phyloP scores from a whole-genome alignment of 1,140 invertebrate species.

The Drosophila kepulauana region DNA sequence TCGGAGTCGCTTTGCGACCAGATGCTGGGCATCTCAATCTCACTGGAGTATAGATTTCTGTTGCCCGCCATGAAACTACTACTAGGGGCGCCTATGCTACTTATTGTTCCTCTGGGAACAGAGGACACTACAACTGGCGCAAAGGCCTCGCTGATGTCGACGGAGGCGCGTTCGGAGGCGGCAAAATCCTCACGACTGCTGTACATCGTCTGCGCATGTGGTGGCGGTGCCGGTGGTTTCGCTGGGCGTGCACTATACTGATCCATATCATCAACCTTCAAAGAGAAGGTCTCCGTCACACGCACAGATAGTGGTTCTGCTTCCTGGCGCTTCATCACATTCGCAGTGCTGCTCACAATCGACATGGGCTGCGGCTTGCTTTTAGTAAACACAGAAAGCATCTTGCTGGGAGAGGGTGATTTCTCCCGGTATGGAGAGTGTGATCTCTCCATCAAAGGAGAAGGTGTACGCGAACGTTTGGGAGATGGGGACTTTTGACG shows the following conservation, averaged over 20 bases:
- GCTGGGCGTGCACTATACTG: conserved; percentile 68
- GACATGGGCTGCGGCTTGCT: conserved; percentile 64
- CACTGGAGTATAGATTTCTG: conserved; percentile 71
- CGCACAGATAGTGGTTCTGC: conserved; percentile 70
- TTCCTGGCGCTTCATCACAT: conserved; percentile 64
- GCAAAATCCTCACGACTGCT: conserved; percentile 78
- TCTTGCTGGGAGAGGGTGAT: conserved; percentile 63
- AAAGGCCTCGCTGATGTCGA: conserved; percentile 71
- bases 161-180: conserved; percentile 60
- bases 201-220: conserved; percentile 66
- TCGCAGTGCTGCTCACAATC: conserved; percentile 52
- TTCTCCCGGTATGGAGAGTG: conserved; percentile 51
- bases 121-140: conserved; percentile 71
- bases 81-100: conserved; percentile 43
- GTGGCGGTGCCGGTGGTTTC: conserved; percentile 54
- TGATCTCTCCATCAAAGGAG: conserved; percentile 28
- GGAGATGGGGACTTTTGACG: conserved; percentile 57
- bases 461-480: conserved; percentile 52
- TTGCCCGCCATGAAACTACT: conserved; percentile 74
- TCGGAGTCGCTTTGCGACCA: conserved; percentile 52
- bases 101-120: conserved; percentile 50
- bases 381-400: conserved; percentile 64
- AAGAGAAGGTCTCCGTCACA: conserved; percentile 77
- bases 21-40: conserved; percentile 62
- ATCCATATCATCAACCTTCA: conserved; percentile 84